Evolutionary conservation across 1,140 invertebrate species (phyloP).

Genomic region (Drosophila mauritiana): DNA sequence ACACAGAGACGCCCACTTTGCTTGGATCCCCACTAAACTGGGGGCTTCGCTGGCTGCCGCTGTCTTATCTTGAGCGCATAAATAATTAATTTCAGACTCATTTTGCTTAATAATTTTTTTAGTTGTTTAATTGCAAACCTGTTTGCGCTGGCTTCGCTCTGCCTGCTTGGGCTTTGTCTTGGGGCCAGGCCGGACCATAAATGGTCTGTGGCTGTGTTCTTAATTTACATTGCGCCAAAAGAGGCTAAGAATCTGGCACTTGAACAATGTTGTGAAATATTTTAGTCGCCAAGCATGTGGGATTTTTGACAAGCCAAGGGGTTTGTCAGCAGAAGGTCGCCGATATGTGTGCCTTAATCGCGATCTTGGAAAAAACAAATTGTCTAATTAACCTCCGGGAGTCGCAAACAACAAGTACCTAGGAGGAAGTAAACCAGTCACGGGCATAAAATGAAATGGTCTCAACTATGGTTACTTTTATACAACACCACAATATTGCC

Average conservation of each 20-base stretch:
- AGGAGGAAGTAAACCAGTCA: slow-evolving; percentile 10
- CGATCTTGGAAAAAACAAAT: slow-evolving; percentile 11
- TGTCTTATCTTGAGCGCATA: slow-evolving; percentile 67
- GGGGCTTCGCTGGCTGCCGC: slow-evolving; percentile 45
- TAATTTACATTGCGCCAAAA: slow-evolving; percentile 71
- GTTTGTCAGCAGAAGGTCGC: slow-evolving; percentile 42
- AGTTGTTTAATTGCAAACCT: slow-evolving; percentile 78
- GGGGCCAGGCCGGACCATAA: slow-evolving; percentile 61
- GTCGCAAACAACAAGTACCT: neutral
- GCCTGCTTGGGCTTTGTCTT: slow-evolving; percentile 10
- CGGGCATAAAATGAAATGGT: neutral
- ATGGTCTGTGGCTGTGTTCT: slow-evolving; percentile 57
- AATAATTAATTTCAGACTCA: slow-evolving; percentile 77
- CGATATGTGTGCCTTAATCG: neutral
- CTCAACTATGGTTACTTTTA: neutral
- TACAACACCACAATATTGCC: neutral
- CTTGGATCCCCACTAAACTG: slow-evolving; percentile 15
- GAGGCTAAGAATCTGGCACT: slow-evolving; percentile 53
- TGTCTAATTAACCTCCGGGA: slow-evolving; percentile 14
- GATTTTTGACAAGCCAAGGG: slow-evolving; percentile 41
- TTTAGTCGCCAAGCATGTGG: slow-evolving; percentile 54
- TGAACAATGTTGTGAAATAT: slow-evolving; percentile 68
- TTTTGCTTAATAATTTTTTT: slow-evolving; percentile 67
- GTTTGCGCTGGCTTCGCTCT: slow-evolving; percentile 38
- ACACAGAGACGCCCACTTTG: slow-evolving; percentile 42